These are phyloP conservation scores for Muntiacus reevesi DNA, from an alignment of 2,113 vertebrate species.

Conservation along the genomic window DNA sequence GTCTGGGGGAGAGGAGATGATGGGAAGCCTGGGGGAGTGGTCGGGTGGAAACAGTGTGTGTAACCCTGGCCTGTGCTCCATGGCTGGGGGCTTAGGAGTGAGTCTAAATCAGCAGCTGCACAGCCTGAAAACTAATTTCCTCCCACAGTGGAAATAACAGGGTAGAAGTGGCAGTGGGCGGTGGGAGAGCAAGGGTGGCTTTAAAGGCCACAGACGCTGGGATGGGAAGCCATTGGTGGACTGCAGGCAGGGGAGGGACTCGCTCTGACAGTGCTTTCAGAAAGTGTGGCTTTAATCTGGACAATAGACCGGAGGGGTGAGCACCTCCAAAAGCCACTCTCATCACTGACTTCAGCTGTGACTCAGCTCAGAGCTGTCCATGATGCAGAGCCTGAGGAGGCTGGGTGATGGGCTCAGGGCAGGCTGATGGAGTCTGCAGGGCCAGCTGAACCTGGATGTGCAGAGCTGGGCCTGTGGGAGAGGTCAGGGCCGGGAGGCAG, in stretches of 20 bases:
- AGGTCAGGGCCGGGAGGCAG: not conserved
- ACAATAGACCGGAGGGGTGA: not conserved
- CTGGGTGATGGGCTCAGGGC: not conserved
- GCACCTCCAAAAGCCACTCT: not conserved
- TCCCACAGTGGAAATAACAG: not conserved
- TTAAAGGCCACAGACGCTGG: not conserved
- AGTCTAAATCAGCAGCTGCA: not conserved
- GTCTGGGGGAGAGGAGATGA: not conserved
- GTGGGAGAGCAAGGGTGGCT: fast-evolving
- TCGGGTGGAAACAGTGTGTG: not conserved
- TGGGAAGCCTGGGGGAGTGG: not conserved
- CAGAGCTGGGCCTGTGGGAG: not conserved
- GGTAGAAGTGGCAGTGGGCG: not conserved
- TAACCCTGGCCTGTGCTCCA: not conserved
- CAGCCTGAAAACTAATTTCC: not conserved
- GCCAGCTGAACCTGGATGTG: not conserved
- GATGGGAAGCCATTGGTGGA: not conserved
- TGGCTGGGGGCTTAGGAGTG: not conserved
- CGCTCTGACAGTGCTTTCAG: not conserved
- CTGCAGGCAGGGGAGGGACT: not conserved
- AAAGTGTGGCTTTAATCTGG: not conserved
- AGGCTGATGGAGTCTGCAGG: not conserved
- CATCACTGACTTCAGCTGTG: not conserved
- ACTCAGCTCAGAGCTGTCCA: not conserved
- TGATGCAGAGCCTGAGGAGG: not conserved